Conservation (phyloP, 2,888 invertebrate genomes). For the Dinocampus coccinellae region DNA sequence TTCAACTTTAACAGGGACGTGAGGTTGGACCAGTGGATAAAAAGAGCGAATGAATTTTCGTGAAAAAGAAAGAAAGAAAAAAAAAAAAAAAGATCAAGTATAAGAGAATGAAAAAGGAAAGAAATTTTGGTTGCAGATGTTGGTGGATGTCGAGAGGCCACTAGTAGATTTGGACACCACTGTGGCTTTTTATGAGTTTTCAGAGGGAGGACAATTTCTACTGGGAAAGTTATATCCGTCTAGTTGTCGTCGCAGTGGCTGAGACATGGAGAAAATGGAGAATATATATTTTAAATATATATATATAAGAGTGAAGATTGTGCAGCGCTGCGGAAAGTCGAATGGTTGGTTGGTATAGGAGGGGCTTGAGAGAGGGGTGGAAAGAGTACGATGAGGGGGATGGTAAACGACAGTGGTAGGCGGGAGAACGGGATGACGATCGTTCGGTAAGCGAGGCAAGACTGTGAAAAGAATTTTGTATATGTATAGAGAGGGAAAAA, state of each 20-base stretch:
- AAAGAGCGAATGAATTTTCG: too few relatives aligned
- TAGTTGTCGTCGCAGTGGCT: background rate
- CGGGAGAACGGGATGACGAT: slow-evolving; percentile 7
- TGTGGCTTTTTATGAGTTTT: slow-evolving; percentile 39
- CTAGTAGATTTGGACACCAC: slow-evolving; percentile 22
- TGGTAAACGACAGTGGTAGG: background rate
- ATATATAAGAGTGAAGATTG: background rate
- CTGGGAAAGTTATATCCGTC: background rate
- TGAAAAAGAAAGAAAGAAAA: slow-evolving; percentile 23
- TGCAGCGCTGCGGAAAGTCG: background rate
- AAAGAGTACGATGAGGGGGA: background rate
- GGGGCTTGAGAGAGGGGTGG: background rate
- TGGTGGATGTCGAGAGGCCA: slow-evolving; percentile 21
- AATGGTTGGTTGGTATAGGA: background rate
- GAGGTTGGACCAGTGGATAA: background rate
- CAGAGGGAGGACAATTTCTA: slow-evolving; percentile 31
- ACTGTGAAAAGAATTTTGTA: background rate
- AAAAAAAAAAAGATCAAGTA: slow-evolving; percentile 11
- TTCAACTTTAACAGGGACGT: background rate
- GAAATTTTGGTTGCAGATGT: slow-evolving; percentile 27
- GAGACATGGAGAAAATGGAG: background rate
- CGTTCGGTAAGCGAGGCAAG: background rate
- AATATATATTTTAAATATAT: too few relatives aligned
- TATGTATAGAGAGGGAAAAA: slow-evolving; percentile 9
- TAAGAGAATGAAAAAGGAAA: slow-evolving; percentile 8